Percentiles rank a stretch among this genome's conserved stretches.
phyloP scores from a whole-genome alignment of 2,113 vertebrate species.

The Strix aluco region DNA sequence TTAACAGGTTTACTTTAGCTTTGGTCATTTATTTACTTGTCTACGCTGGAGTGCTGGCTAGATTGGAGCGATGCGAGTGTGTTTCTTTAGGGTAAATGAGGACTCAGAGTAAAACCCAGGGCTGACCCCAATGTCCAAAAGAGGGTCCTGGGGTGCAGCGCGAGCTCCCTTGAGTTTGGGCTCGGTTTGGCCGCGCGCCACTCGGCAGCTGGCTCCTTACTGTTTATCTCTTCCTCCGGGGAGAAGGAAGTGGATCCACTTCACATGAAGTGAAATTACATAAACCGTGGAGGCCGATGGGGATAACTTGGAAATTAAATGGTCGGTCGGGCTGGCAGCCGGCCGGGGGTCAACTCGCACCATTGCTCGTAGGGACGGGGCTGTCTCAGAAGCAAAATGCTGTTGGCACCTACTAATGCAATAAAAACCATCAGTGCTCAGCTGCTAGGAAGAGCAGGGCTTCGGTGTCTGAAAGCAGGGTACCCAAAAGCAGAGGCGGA shows the following conservation, averaged over 20 bases:
- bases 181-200: rapidly evolving
- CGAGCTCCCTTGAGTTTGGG: neutral
- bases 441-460: neutral
- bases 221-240: neutral
- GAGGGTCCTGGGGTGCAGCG: neutral
- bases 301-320: neutral
- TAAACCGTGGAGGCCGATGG: neutral
- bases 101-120: neutral
- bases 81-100: neutral
- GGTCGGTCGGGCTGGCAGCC: neutral
- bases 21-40: neutral
- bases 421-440: neutral
- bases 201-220: neutral
- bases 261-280: neutral
- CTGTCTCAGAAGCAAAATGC: neutral
- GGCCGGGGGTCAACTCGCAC: rapidly evolving
- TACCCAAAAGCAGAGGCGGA: neutral
- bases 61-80: rapidly evolving
- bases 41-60: neutral
- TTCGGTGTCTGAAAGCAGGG: neutral
- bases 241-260: neutral
- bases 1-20: neutral
- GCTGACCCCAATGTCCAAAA: neutral
- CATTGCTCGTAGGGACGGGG: rapidly evolving
- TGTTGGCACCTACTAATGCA: rapidly evolving